Evolutionary conservation across 1,140 invertebrate species (phyloP).

Genomic region (Leptestheria dahalacensis): DNA sequence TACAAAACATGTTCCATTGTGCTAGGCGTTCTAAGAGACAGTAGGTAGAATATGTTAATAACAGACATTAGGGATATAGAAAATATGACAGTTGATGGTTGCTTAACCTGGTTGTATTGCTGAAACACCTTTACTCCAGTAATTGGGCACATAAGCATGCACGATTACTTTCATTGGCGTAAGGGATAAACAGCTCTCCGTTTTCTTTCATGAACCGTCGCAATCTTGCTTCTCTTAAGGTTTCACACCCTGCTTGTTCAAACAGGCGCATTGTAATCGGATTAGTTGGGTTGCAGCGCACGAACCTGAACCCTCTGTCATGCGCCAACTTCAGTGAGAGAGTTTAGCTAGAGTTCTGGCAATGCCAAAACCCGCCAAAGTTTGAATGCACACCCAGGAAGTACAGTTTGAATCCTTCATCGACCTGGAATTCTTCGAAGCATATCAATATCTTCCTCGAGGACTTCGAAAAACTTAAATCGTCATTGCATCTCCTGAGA

Average conservation of each 20-base stretch:
- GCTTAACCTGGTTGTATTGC: too few species aligned
- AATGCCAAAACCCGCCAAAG: not conserved
- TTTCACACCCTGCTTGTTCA: not conserved
- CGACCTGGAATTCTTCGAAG: not conserved
- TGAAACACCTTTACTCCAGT: too few species aligned
- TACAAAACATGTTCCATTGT: too few species aligned
- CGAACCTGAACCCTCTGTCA: not conserved
- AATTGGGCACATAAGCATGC: too few species aligned
- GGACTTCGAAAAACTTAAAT: not conserved
- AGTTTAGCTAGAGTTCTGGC: not conserved
- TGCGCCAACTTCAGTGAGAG: not conserved
- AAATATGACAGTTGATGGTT: too few species aligned
- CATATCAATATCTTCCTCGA: not conserved
- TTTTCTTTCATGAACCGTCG: not conserved
- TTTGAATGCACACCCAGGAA: not conserved
- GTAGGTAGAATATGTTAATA: too few species aligned
- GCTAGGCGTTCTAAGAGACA: too few species aligned
- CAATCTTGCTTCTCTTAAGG: not conserved
- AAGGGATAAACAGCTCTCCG: not conserved
- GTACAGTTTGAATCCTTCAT: not conserved
- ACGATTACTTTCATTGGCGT: too few species aligned
- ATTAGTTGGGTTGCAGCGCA: not conserved
- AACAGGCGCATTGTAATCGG: not conserved
- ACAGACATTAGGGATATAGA: too few species aligned
- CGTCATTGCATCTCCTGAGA: not conserved